phyloP scores from a whole-genome alignment of 2,113 vertebrate genomes.

The Notiomystis cincta region DNA sequence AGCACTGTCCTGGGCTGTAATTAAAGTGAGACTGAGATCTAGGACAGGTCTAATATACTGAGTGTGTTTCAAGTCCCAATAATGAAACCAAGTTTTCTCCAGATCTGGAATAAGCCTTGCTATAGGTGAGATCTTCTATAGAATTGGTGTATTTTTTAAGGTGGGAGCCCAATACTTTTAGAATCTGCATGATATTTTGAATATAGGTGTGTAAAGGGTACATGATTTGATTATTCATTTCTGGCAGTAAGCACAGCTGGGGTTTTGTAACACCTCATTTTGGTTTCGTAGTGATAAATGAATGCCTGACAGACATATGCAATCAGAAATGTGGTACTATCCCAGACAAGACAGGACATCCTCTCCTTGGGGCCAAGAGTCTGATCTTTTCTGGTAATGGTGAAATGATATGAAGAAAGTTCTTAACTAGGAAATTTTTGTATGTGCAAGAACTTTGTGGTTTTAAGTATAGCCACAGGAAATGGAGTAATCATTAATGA shows the following conservation, averaged over 20 bases:
- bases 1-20: background rate
- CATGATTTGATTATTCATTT: background rate
- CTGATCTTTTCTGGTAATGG: background rate
- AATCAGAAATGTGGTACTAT: rapidly evolving
- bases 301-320: background rate
- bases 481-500: background rate
- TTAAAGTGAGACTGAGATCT: background rate
- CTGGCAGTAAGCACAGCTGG: rapidly evolving
- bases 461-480: background rate
- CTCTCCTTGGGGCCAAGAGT: background rate
- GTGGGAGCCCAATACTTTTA: background rate
- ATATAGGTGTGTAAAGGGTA: background rate
- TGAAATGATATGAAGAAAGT: background rate
- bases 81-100: background rate
- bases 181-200: background rate
- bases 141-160: background rate
- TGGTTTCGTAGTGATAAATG: background rate
- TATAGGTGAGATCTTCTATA: rapidly evolving
- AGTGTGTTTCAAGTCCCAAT: background rate
- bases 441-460: background rate
- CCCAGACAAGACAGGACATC: background rate
- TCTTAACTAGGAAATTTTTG: background rate
- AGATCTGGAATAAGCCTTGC: background rate
- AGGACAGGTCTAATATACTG: background rate
- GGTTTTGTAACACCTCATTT: background rate